These are phyloP conservation scores for Tinamus major DNA, from an alignment of 2,797 vertebrate genomes.

Conservation along the genomic window DNA sequence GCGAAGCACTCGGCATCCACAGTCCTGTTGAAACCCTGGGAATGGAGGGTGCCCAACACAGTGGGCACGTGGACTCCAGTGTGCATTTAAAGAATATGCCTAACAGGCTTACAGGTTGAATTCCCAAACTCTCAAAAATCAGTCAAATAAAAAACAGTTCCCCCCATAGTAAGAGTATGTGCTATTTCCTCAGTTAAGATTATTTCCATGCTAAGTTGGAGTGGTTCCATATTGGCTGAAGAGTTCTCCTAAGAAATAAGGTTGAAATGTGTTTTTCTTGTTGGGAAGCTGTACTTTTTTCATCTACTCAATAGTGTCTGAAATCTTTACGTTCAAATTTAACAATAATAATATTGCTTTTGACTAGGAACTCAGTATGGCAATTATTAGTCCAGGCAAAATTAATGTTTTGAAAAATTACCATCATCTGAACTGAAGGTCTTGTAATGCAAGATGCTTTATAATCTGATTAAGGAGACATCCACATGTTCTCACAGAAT, in stretches of 20 bases:
- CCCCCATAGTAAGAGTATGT: background rate
- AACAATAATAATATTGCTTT: conserved; percentile 24
- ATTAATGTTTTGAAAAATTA: conserved; percentile 14
- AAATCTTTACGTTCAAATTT: conserved; percentile 23
- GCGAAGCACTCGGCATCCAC: background rate
- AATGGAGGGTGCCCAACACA: background rate
- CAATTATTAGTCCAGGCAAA: conserved; percentile 3
- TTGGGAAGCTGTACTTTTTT: background rate
- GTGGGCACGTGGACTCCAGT: background rate
- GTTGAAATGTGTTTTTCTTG: background rate
- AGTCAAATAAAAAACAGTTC: background rate
- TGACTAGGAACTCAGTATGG: background rate
- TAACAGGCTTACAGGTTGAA: background rate
- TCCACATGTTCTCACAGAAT: conserved; percentile 1
- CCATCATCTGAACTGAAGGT: background rate
- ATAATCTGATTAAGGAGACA: conserved; percentile 20
- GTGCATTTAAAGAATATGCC: background rate
- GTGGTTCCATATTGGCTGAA: background rate
- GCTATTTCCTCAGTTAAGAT: background rate
- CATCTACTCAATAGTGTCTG: background rate
- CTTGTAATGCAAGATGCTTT: background rate
- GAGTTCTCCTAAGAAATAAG: background rate
- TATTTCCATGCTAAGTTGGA: background rate
- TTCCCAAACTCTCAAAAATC: conserved; percentile 5
- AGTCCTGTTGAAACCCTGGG: background rate